phyloP scores from a whole-genome alignment of 2,888 invertebrate species.

The Geophilus truncorum region DNA sequence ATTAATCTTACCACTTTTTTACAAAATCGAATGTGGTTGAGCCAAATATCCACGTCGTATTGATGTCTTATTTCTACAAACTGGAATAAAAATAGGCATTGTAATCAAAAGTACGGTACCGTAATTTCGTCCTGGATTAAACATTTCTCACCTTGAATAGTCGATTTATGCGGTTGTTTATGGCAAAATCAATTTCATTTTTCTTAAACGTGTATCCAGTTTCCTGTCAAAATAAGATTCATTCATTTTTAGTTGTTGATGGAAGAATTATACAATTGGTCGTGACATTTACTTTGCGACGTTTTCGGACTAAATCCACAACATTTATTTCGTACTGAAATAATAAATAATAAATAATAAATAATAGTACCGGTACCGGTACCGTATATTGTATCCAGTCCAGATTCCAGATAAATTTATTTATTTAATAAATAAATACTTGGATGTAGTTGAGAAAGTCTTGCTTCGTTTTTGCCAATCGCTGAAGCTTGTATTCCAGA shows the following conservation, averaged over 20 bases:
- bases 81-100: background rate
- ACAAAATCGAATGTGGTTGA: conserved; percentile 73
- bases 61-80: conserved; percentile 60
- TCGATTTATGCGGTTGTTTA: conserved; percentile 65
- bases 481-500: conserved; percentile 67
- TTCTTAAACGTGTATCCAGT: conserved; percentile 57
- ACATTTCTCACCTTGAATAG: conserved; percentile 60
- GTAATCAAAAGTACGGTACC: too few species aligned
- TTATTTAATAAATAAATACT: too few species aligned
- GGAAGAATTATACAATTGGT: conserved; percentile 36
- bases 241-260: conserved; percentile 34
- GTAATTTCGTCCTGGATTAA: background rate
- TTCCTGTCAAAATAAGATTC: conserved; percentile 41
- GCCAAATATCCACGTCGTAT: conserved; percentile 67
- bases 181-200: conserved; percentile 61
- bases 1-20: conserved; percentile 58
- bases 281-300: conserved; percentile 56
- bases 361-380: too few species aligned
- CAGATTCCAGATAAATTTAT: too few species aligned
- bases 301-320: conserved; percentile 59
- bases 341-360: conserved; percentile 28
- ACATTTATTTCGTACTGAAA: conserved; percentile 62
- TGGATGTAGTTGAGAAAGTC: conserved; percentile 64
- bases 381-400: too few species aligned
- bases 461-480: conserved; percentile 62